Evolutionary conservation across 2,113 vertebrate genomes (phyloP).

Genomic region (Ctenodactylus gundi): DNA sequence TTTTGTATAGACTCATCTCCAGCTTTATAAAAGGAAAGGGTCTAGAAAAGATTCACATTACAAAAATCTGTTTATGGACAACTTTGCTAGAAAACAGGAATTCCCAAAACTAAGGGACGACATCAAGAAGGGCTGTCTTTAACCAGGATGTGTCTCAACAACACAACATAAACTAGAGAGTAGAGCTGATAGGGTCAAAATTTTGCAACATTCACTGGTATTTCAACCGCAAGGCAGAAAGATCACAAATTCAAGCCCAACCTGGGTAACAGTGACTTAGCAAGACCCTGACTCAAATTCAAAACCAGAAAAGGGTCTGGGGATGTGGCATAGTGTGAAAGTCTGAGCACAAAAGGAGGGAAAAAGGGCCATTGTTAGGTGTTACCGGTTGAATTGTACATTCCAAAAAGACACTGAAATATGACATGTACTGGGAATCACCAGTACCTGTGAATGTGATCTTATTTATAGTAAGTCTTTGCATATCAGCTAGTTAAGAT

Average conservation of each 20-base stretch:
- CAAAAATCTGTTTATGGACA: neutral
- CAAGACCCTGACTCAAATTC: no score
- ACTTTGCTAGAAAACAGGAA: neutral
- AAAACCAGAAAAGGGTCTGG: no score
- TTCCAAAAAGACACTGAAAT: neutral
- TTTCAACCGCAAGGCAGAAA: no score
- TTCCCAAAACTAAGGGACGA: neutral
- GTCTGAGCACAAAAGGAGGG: no score
- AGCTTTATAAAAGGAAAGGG: conserved; percentile 24
- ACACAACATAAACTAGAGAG: neutral
- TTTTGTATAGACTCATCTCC: neutral
- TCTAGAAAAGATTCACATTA: neutral
- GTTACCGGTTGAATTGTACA: neutral
- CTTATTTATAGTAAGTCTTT: neutral
- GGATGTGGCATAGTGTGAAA: no score
- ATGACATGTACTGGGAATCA: no score
- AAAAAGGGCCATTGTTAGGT: no score
- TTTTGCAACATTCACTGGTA: neutral
- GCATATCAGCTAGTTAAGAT: neutral
- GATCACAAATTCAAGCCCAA: no score
- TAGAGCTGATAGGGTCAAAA: neutral
- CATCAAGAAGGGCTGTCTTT: neutral
- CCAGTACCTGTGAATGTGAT: neutral
- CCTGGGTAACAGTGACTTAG: no score
- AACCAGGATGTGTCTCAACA: neutral